Percentiles rank a stretch among this genome's conserved stretches.
Evolutionary conservation across 2,797 vertebrate species (phyloP).

Genomic region (Bovichtus variegatus): DNA sequence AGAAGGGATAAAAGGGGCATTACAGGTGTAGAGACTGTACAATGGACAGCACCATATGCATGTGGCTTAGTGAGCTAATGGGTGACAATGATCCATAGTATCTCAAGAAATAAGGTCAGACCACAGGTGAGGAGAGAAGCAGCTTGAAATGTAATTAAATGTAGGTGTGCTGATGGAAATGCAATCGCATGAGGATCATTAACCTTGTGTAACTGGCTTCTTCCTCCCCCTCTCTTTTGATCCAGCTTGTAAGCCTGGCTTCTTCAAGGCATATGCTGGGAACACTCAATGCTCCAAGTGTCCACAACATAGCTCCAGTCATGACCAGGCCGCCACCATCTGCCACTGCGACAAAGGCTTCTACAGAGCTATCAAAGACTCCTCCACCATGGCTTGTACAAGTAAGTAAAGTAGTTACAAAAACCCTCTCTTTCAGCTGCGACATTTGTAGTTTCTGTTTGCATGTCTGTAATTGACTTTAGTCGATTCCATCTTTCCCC

Average conservation of each 20-base stretch:
- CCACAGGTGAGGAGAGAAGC: slow-evolving; percentile 54
- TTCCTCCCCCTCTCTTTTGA: slow-evolving; percentile 8
- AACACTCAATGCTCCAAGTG: slow-evolving; percentile 97
- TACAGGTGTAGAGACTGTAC: slow-evolving; percentile 34
- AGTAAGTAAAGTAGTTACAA: slow-evolving; percentile 85
- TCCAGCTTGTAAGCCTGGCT: slow-evolving; percentile 94
- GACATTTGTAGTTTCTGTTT: slow-evolving; percentile 18
- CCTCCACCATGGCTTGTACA: slow-evolving; percentile 95
- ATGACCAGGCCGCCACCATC: slow-evolving; percentile 91
- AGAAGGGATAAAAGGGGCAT: background rate
- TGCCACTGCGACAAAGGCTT: slow-evolving; percentile 97
- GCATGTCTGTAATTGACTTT: slow-evolving; percentile 5
- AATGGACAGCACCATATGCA: slow-evolving; percentile 19
- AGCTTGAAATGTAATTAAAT: slow-evolving; percentile 49
- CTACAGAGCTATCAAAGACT: slow-evolving; percentile 94
- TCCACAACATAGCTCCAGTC: slow-evolving; percentile 94
- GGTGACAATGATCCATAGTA: slow-evolving; percentile 45
- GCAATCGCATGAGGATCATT: slow-evolving; percentile 22
- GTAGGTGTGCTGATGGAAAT: slow-evolving; percentile 27
- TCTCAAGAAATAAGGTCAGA: slow-evolving; percentile 52
- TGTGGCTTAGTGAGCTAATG: slow-evolving; percentile 42
- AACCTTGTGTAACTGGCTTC: slow-evolving; percentile 24
- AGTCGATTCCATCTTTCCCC: background rate
- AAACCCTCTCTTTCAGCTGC: slow-evolving; percentile 14
- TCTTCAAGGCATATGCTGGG: slow-evolving; percentile 96